Evolutionary conservation across 2,888 invertebrate genomes (phyloP), one percentile per base, ranked within the genome.

Genomic region (Drosophila multiciliata): DNA sequence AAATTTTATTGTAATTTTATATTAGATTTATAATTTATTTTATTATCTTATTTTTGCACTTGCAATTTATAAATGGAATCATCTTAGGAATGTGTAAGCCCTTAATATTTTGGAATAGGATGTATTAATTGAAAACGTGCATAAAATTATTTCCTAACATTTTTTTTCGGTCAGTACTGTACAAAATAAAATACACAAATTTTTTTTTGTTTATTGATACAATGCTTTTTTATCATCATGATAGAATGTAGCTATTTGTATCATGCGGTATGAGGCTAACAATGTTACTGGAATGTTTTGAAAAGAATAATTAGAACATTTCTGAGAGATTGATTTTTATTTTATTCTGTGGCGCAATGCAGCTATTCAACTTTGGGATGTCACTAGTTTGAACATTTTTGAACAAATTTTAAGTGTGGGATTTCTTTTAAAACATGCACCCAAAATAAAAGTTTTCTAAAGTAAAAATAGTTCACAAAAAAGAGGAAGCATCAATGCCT

Each of bases 31-130:
- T 23, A 7, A 45, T 3, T 15, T 15, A 15, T 23, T 8, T 45
- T 15, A 2, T 15, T 23, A 15, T 15, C 23, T 4, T 7, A 3
- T 12, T 3, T 45, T 23, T 15, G 3, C 3, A 23, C 15, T 20
- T 7, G 1, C 3, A 42, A 6, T 20, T 2, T 12, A 12, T 42
- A 8, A 17, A 38, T 17, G 6, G 42, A 11, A 42, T 20, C 42
- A 20, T 42, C 11, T 42, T 11, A 20, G 20, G 3, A n/a, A n/a
- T 40, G 9, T n/a, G 11, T 33, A 73, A 80, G 42, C 62, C 89
- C 7, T 91, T 0, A 92, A 92, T 64, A 69, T 91, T 53, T 53
- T 86, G 17, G 90, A 91, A 58, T 85, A 79, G 23, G 76, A 90
- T 82, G 92, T 91, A 66, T 26, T 0, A 7, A 38, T n/a, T 4